phyloP scores from a whole-genome alignment of 2,888 invertebrate species.

The Geophilus truncorum region DNA sequence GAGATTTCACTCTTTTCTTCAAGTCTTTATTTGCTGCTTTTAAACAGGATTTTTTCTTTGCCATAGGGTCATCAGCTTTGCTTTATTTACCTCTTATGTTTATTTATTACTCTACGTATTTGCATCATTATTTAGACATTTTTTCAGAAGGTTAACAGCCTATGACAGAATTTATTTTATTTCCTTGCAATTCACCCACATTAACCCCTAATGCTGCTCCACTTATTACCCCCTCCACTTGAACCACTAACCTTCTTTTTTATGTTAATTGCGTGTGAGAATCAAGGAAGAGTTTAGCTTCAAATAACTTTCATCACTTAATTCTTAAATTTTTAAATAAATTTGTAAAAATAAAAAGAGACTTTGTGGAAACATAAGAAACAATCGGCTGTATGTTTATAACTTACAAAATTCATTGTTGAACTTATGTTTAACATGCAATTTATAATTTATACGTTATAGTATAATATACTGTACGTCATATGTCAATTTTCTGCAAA shows the following conservation, averaged over 20 bases:
- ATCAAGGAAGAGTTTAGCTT: background rate
- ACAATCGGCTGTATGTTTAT: too few species aligned
- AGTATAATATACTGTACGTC: too few species aligned
- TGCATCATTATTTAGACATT: background rate
- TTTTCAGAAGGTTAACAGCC: background rate
- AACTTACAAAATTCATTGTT: too few species aligned
- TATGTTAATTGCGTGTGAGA: background rate
- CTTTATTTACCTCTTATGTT: background rate
- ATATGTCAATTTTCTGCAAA: too few species aligned
- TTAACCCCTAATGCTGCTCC: background rate
- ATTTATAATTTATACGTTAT: too few species aligned
- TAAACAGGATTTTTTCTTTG: background rate
- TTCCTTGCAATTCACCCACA: background rate
- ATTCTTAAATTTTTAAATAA: too few species aligned
- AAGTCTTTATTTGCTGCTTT: background rate
- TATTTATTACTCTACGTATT: too few species aligned
- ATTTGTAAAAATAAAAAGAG: too few species aligned
- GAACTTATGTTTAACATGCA: too few species aligned
- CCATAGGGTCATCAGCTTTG: background rate
- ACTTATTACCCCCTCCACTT: background rate
- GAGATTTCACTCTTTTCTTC: background rate
- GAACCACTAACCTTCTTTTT: background rate
- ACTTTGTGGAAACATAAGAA: too few species aligned
- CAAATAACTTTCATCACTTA: background rate
- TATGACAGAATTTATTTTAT: background rate